These are phyloP conservation scores for Tragelaphus eurycerus DNA, from an alignment of 2,797 vertebrate genomes.

Conservation along the genomic window DNA sequence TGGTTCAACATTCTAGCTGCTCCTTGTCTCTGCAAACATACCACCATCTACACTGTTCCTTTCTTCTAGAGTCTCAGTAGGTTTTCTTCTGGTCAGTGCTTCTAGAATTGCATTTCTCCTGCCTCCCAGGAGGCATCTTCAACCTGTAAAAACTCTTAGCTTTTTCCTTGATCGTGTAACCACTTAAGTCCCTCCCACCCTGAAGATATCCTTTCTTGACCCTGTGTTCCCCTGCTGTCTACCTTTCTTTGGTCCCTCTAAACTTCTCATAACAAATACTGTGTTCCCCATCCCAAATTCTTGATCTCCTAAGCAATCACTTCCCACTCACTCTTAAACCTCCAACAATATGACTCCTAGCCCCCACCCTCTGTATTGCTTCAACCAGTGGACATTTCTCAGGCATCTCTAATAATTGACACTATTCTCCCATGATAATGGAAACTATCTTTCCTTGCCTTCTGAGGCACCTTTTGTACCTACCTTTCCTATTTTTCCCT, in stretches of 20 bases:
- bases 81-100: slow-evolving; percentile 1
- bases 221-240: not conserved
- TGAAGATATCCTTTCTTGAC: not conserved
- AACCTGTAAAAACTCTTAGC: not conserved
- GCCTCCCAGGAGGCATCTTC: not conserved
- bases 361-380: not conserved
- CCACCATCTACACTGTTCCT: not conserved
- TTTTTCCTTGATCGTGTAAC: not conserved
- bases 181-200: not conserved
- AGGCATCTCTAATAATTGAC: not conserved
- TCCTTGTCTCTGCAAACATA: not conserved
- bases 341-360: not conserved
- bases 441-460: slow-evolving; percentile 5
- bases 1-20: not conserved
- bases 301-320: not conserved
- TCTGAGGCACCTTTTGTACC: not conserved
- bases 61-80: not conserved
- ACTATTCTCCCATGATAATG: not conserved
- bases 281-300: not conserved
- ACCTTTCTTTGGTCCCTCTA: not conserved
- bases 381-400: not conserved
- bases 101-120: not conserved
- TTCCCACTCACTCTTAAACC: slow-evolving; percentile 28
- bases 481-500: not conserved
- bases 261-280: not conserved